These are phyloP conservation scores for Diacarnus erythraeanus DNA, from an alignment of 37 sponge, comb jelly and placozoan species.

Conservation along the genomic window DNA sequence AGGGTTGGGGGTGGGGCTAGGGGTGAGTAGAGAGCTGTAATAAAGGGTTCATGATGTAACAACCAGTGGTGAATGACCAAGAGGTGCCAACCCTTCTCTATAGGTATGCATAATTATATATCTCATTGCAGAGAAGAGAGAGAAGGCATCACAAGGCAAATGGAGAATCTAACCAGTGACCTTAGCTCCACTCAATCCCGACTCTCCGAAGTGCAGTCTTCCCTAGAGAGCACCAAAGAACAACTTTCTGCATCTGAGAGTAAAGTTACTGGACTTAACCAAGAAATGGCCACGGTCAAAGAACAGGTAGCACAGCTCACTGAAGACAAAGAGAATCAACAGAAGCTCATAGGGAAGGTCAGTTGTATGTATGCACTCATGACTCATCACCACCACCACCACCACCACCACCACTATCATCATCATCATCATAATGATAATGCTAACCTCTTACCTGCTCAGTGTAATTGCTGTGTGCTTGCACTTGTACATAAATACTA, in stretches of 20 bases:
- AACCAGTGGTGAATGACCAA: no score
- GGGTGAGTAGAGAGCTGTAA: no score
- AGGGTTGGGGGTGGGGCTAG: no score
- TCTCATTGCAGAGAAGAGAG: conserved; percentile 45
- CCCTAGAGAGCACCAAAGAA: conserved; percentile 6
- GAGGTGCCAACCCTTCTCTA: no score
- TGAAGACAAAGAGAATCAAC: conserved; percentile 3
- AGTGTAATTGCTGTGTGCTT: no score
- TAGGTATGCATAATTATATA: neutral
- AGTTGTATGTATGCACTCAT: neutral
- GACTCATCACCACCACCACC: neutral
- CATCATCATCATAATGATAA: no score
- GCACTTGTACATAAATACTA: no score
- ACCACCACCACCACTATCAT: neutral
- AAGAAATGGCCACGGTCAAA: neutral
- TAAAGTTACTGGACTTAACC: neutral
- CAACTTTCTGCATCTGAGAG: neutral
- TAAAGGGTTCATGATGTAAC: no score
- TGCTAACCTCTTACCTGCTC: no score
- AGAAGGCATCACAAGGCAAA: conserved; percentile 19
- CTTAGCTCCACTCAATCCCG: conserved; percentile 15
- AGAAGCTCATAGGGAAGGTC: conserved; percentile 49
- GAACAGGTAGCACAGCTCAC: neutral
- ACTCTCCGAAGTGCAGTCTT: conserved; percentile 22
- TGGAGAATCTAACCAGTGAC: conserved; percentile 23